These are phyloP conservation scores for Anniella stebbinsi DNA, from an alignment of 2,797 vertebrate genomes.

Conservation along the genomic window DNA sequence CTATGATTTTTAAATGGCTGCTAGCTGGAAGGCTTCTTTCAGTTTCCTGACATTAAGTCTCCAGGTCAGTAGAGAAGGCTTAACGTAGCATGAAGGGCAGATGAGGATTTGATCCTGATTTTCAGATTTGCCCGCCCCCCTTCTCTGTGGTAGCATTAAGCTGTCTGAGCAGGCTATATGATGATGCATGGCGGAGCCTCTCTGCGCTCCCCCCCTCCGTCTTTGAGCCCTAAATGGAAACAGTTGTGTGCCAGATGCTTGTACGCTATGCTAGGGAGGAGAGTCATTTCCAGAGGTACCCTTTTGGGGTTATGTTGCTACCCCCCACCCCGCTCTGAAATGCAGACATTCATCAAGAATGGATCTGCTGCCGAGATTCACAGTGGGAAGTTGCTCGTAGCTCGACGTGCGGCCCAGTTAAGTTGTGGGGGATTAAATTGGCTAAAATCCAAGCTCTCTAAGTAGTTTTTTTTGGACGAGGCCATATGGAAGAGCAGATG, in stretches of 20 bases:
- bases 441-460: not conserved
- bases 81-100: not conserved
- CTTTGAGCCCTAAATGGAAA: constrained; percentile 2
- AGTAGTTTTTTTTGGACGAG: not conserved
- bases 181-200: not conserved
- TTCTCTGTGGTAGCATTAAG: not conserved
- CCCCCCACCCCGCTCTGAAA: not conserved
- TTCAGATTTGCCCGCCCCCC: not conserved
- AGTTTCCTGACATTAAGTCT: not conserved
- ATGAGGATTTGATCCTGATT: not conserved
- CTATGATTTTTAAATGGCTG: not conserved
- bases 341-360: not conserved
- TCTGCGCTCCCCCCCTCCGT: too few species aligned
- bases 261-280: not conserved
- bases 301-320: not conserved
- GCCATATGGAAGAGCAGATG: constrained; percentile 29
- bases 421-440: constrained; percentile 15
- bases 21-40: not conserved
- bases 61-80: not conserved
- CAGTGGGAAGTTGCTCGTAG: not conserved
- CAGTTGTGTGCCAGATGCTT: constrained; percentile 17
- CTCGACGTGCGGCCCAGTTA: not conserved
- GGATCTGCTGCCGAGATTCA: not conserved
- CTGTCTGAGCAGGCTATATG: not conserved
- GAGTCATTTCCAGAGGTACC: constrained; percentile 12